phyloP scores from a whole-genome alignment of 2,888 invertebrate genomes.

The Rhingia rostrata region DNA sequence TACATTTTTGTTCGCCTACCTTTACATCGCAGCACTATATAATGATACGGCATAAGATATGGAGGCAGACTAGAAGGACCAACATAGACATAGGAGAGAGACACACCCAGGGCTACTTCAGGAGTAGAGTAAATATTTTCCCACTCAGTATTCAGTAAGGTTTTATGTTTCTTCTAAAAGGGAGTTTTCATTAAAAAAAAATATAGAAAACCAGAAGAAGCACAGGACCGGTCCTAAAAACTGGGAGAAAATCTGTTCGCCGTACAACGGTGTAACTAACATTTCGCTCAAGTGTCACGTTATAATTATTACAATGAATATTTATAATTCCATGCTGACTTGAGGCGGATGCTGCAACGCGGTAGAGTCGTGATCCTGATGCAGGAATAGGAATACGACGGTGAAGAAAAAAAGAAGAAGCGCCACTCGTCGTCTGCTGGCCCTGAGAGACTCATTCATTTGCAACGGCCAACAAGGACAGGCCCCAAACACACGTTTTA shows the following conservation, averaged over 20 bases:
- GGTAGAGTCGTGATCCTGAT: constrained; percentile 36
- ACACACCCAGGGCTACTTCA: constrained; percentile 44
- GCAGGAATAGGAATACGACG: constrained; percentile 27
- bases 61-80: constrained; percentile 7
- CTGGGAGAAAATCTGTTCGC: constrained; percentile 23
- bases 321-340: constrained; percentile 52
- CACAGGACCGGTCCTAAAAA: not conserved
- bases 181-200: constrained; percentile 28
- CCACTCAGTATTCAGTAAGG: constrained; percentile 44
- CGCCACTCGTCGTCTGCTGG: constrained; percentile 63
- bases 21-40: constrained; percentile 48
- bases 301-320: constrained; percentile 73
- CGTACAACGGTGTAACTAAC: constrained; percentile 51
- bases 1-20: constrained; percentile 34
- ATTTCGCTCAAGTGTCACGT: constrained; percentile 70
- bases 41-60: constrained; percentile 5
- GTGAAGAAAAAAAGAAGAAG: constrained; percentile 9
- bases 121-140: constrained; percentile 55
- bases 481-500: constrained; percentile 19
- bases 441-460: constrained; percentile 71
- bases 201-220: not conserved
- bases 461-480: constrained; percentile 43
- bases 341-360: constrained; percentile 38
- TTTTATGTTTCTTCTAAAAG: constrained; percentile 47
- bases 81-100: constrained; percentile 10